Evolutionary conservation across 2,888 invertebrate genomes (phyloP).

Genomic region (Hydriomena furcata): DNA sequence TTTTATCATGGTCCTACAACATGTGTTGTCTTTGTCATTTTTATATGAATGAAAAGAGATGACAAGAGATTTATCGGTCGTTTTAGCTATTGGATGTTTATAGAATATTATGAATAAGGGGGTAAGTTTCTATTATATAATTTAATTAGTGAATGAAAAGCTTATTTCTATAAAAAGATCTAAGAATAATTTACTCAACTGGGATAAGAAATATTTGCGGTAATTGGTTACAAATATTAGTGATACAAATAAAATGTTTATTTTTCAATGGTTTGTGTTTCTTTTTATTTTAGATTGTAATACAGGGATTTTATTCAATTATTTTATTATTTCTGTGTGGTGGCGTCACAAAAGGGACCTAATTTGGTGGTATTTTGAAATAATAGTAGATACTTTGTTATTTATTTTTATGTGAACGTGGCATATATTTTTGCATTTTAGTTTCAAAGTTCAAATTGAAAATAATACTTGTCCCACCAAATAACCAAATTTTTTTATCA

Average conservation of each 20-base stretch:
- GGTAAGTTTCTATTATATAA: no score
- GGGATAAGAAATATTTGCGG: slow-evolving; percentile 17
- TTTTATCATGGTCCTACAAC: no score
- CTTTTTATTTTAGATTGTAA: slow-evolving; percentile 44
- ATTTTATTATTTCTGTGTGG: slow-evolving; percentile 7
- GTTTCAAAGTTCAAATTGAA: neutral
- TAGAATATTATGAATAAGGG: no score
- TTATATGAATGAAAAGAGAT: no score
- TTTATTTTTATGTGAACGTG: neutral
- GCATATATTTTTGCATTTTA: neutral
- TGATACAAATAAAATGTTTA: slow-evolving; percentile 52
- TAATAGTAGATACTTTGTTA: no score
- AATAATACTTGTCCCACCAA: neutral
- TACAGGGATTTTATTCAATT: slow-evolving; percentile 40
- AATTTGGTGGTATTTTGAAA: slow-evolving; percentile 9
- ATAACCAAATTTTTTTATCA: no score
- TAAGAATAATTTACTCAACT: neutral
- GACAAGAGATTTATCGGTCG: no score
- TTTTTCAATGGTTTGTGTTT: slow-evolving; percentile 44
- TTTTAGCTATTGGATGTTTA: no score
- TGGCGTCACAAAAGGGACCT: neutral
- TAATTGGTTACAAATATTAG: slow-evolving; percentile 29
- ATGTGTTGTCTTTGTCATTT: no score
- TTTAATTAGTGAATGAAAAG: no score
- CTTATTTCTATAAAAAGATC: neutral